A percentile compares a stretch with the other conserved stretches of the same genome.
These are phyloP conservation scores for Pseudorectes ferrugineus DNA, from an alignment of 2,113 vertebrate genomes.

Conservation along the genomic window DNA sequence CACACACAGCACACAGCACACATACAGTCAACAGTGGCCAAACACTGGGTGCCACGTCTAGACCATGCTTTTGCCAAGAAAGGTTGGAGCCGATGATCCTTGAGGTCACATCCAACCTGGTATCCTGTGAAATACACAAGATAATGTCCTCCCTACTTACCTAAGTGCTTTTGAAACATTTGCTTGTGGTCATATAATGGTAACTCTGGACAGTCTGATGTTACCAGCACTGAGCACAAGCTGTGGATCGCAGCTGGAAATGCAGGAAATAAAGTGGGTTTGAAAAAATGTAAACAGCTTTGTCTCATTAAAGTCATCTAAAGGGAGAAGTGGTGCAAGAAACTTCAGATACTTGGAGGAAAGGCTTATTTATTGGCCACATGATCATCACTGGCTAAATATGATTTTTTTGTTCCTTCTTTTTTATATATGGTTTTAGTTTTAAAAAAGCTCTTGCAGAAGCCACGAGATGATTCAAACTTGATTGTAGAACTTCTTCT, in stretches of 20 bases:
- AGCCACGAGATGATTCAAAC: not conserved
- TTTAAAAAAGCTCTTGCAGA: not conserved
- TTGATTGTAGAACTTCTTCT: not conserved
- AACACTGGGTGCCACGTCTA: not conserved
- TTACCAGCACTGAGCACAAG: not conserved
- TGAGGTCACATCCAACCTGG: not conserved
- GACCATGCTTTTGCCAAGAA: not conserved
- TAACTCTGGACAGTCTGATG: not conserved
- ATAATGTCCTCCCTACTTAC: not conserved
- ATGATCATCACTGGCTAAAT: not conserved
- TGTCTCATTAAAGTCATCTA: not conserved
- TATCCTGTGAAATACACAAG: not conserved
- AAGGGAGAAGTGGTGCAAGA: not conserved
- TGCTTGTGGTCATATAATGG: not conserved
- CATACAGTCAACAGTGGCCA: not conserved
- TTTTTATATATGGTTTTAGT: not conserved
- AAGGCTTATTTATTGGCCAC: not conserved
- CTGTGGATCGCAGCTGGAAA: not conserved
- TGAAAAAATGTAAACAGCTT: constrained; percentile 8
- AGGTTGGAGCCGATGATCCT: not conserved
- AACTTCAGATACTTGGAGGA: not conserved
- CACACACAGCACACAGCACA: not conserved
- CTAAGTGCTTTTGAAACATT: not conserved
- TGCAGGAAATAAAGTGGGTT: not conserved
- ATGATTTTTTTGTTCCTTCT: too few relatives aligned